These are phyloP conservation scores for Cephonodes hylas DNA, from an alignment of 2,888 invertebrate species.

Conservation along the genomic window DNA sequence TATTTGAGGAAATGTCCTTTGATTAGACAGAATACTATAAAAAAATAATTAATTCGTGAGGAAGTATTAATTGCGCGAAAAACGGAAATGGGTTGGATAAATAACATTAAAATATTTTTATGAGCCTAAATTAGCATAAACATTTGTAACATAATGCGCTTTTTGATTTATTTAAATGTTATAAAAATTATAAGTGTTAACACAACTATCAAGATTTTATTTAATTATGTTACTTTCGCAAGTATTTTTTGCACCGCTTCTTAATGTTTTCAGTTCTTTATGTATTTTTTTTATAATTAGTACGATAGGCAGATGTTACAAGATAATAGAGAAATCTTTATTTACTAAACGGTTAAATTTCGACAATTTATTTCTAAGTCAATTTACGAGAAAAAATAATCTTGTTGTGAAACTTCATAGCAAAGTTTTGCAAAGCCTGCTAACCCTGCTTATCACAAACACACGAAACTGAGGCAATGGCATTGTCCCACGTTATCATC, in stretches of 20 bases:
- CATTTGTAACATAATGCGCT: background rate
- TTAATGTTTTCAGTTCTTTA: too few species aligned
- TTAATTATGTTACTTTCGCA: too few species aligned
- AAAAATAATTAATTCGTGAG: background rate
- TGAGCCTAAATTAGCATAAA: background rate
- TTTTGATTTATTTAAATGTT: background rate
- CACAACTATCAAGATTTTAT: background rate
- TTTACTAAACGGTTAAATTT: too few species aligned
- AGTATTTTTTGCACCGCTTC: background rate
- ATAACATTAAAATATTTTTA: background rate
- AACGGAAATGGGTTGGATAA: background rate
- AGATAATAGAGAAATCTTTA: too few species aligned
- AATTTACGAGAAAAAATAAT: too few species aligned
- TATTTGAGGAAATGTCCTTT: slow-evolving; percentile 1
- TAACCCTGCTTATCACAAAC: background rate
- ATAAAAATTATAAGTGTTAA: background rate
- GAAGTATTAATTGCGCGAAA: background rate
- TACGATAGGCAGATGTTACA: too few species aligned
- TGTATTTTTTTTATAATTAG: too few species aligned
- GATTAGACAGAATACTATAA: background rate
- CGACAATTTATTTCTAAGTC: too few species aligned
- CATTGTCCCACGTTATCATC: background rate
- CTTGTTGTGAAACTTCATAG: too few species aligned
- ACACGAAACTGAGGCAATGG: background rate
- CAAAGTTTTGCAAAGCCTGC: background rate